Evolutionary conservation across 2,888 invertebrate species (phyloP), one percentile per base, ranked within the genome.

Genomic region (Pycnomerus fuliginosus): DNA sequence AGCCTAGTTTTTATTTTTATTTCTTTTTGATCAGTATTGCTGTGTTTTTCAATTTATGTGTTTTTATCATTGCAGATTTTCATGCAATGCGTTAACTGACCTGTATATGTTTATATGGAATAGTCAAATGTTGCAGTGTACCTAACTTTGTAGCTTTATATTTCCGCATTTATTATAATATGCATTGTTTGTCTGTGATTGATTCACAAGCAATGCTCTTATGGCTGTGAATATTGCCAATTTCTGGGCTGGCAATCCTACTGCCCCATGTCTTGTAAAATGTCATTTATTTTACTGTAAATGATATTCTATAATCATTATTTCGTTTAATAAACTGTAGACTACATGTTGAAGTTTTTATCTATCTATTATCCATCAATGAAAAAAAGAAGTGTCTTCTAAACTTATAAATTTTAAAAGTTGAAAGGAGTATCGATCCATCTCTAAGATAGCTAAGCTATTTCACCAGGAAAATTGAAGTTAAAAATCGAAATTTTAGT

Each of bases 211-310:
- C 60, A 62, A 62, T 61, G 60, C 55, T 61, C 56, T n/a, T 58
- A 58, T 58, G 64, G 62, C 62, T 62, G 64, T 64, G 64, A 64
- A 57, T 61, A 47, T 62, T 64, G 60, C 62, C 61, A 62, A 62
- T 62, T 59, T 58, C 58, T 54, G 35, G 47, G 47, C 47, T 43
- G 43, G 47, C 43, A 47, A 37, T 38, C 47, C 42, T 42, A 42
- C 47, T 43, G 47, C 47, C 53, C 55, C n/a, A n/a, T n/a, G n/a
- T 56, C 49, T 56, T 52, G 58, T 61, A 60, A 60, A 60, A 53
- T 61, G 58, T 56, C 55, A 53, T 44, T 51, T 48, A 50, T 48
- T 52, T 44, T 46, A 38, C 20, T 40, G 44, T 44, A 48, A 41
- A 37, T 55, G 48, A 42, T 45, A 49, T 43, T 49, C 42, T 45